Percentiles rank a stretch among this genome's conserved stretches.
Evolutionary conservation across 2,113 vertebrate genomes (phyloP).

Genomic region (Phrynosoma platyrhinos): DNA sequence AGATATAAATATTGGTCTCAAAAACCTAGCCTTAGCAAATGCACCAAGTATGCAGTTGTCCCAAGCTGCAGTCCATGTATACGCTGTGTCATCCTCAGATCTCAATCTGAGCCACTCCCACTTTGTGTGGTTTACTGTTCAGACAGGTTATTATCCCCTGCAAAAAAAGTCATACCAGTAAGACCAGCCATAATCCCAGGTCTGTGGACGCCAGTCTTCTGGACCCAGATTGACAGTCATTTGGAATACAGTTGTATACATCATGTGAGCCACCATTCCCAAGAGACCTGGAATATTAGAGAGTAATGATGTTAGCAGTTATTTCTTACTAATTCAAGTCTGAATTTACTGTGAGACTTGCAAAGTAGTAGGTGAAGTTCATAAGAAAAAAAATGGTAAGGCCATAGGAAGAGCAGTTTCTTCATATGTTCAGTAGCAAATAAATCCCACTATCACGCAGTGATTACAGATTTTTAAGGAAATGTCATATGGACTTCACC

Average conservation of each 20-base stretch:
- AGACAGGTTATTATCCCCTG: neutral
- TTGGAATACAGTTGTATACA: slow-evolving; percentile 98
- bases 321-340: neutral
- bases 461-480: neutral
- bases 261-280: slow-evolving; percentile 99
- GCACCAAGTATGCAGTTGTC: no score
- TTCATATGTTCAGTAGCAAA: neutral
- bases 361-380: neutral
- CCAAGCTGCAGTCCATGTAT: no score
- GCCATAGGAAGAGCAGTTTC: neutral
- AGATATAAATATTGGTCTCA: no score
- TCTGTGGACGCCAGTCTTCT: slow-evolving; percentile 97
- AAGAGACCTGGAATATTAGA: slow-evolving; percentile 84
- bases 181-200: slow-evolving; percentile 98
- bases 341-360: neutral
- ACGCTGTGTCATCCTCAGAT: no score
- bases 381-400: no score
- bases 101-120: no score
- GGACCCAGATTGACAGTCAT: slow-evolving; percentile 96
- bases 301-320: neutral
- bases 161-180: slow-evolving; percentile 85
- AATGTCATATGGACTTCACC: neutral
- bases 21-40: no score
- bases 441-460: neutral
- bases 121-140: no score